A percentile compares a stretch with the other conserved stretches of the same genome.
Conservation (phyloP, 2,797 vertebrate species). For the Anniella stebbinsi region DNA sequence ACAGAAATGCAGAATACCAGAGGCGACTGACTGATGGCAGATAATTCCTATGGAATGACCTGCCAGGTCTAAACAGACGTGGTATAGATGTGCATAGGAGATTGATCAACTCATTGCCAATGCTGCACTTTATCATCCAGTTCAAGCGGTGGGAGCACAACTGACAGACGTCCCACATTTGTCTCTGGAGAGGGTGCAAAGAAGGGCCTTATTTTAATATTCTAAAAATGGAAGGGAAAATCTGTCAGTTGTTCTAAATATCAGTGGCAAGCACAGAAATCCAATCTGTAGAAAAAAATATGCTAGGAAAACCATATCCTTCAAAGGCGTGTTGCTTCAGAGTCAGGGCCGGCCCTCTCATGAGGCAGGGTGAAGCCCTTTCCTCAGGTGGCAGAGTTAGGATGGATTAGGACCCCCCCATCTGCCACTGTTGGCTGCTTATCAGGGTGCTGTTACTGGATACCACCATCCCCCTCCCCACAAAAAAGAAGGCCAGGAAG, state of each 20-base stretch:
- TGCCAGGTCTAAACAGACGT: constrained; percentile 30
- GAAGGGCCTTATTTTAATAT: background rate
- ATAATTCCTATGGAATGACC: constrained; percentile 46
- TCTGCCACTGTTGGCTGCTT: no score
- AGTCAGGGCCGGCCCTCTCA: no score
- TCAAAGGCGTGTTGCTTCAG: background rate
- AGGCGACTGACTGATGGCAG: constrained; percentile 18
- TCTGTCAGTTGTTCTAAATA: constrained; percentile 27
- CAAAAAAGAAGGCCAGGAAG: no score
- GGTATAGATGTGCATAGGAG: constrained; percentile 33
- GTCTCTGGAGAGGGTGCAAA: background rate
- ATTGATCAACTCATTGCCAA: constrained; percentile 41
- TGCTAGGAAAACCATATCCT: background rate
- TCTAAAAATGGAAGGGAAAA: background rate
- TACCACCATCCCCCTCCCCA: no score
- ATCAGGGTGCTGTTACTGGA: no score
- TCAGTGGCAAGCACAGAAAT: background rate
- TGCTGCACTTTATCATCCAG: constrained; percentile 45
- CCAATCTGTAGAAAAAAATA: background rate
- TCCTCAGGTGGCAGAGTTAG: no score
- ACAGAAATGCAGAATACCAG: constrained; percentile 38
- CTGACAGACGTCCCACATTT: constrained; percentile 23
- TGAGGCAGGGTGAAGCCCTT: no score
- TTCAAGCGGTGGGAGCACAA: constrained; percentile 33
- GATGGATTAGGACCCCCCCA: no score